These are phyloP conservation scores for Pseudorhiza aurosa DNA, from an alignment of 30 jellyfish, hydroid and myxozoan species.

Conservation along the genomic window DNA sequence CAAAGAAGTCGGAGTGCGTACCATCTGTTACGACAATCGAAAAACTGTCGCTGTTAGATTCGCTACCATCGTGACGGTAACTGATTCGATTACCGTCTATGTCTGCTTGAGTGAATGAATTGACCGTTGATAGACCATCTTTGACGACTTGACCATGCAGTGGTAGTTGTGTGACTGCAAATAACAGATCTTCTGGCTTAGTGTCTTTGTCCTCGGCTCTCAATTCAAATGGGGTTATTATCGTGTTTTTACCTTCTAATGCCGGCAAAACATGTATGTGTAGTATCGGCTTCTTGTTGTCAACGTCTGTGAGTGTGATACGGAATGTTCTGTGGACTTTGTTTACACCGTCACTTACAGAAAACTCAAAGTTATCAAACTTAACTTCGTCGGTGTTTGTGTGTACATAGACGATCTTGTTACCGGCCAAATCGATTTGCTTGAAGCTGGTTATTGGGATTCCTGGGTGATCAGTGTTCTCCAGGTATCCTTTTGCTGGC, in stretches of 20 bases:
- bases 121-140: slow-evolving; percentile 40
- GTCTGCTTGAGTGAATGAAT: slow-evolving; percentile 80
- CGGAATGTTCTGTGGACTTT: slow-evolving; percentile 90
- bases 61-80: slow-evolving; percentile 92
- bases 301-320: slow-evolving; percentile 72
- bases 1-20: slow-evolving; percentile 74
- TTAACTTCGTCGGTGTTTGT: slow-evolving; percentile 88
- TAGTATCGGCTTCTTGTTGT: slow-evolving; percentile 79
- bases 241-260: slow-evolving; percentile 60
- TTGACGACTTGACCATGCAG: slow-evolving; percentile 72
- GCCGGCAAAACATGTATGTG: slow-evolving; percentile 71
- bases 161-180: slow-evolving; percentile 76
- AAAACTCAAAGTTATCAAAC: slow-evolving; percentile 90
- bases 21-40: slow-evolving; percentile 83
- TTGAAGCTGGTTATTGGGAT: slow-evolving; percentile 90
- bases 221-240: slow-evolving; percentile 92
- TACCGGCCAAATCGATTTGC: slow-evolving; percentile 93
- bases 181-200: slow-evolving; percentile 47
- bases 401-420: slow-evolving; percentile 86
- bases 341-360: slow-evolving; percentile 95
- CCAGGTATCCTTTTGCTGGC: slow-evolving; percentile 90
- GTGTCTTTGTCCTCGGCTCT: slow-evolving; percentile 91
- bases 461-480: slow-evolving; percentile 80
- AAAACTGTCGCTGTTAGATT: slow-evolving; percentile 66
- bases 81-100: slow-evolving; percentile 73